phyloP scores from a whole-genome alignment of 1,140 invertebrate genomes.

The Phymastichus coffea region DNA sequence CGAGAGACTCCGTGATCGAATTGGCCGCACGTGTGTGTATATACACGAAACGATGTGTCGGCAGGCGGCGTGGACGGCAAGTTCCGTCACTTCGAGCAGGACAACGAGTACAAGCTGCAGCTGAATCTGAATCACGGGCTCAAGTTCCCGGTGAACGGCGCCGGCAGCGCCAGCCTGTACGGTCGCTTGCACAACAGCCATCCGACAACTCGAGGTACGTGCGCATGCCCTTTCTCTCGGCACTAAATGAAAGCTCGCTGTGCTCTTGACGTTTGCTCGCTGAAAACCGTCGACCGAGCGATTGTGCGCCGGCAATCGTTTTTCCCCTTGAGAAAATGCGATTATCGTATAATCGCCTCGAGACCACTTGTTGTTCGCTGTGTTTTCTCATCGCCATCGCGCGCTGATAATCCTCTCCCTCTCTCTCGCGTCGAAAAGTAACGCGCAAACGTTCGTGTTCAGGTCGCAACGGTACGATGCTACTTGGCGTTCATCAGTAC shows the following conservation, averaged over 20 bases:
- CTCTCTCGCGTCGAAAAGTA: not conserved
- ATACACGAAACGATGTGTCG: not conserved
- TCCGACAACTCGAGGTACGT: slow-evolving; percentile 45
- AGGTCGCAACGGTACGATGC: slow-evolving; percentile 41
- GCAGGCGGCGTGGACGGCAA: slow-evolving; percentile 61
- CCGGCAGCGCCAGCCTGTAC: slow-evolving; percentile 56
- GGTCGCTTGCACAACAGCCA: slow-evolving; percentile 50
- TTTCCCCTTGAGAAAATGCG: too few relatives aligned
- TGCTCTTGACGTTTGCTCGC: too few relatives aligned
- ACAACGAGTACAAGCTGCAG: slow-evolving; percentile 48
- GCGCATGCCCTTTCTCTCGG: not conserved
- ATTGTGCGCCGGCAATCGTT: too few relatives aligned
- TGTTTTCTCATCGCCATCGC: too few relatives aligned
- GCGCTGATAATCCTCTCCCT: not conserved
- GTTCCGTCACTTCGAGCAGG: slow-evolving; percentile 58
- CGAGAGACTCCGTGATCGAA: too few relatives aligned
- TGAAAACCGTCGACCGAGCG: too few relatives aligned
- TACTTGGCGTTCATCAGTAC: slow-evolving; percentile 46
- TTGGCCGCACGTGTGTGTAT: too few relatives aligned
- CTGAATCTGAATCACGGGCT: slow-evolving; percentile 53
- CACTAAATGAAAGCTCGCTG: too few relatives aligned
- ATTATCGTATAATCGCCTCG: too few relatives aligned
- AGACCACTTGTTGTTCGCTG: too few relatives aligned
- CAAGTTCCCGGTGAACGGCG: slow-evolving; percentile 50
- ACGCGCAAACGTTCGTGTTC: too few relatives aligned